A percentile compares a stretch with the other conserved stretches of the same genome.
Evolutionary conservation across 2,113 vertebrate genomes (phyloP).

Genomic region (Thunnus thynnus): DNA sequence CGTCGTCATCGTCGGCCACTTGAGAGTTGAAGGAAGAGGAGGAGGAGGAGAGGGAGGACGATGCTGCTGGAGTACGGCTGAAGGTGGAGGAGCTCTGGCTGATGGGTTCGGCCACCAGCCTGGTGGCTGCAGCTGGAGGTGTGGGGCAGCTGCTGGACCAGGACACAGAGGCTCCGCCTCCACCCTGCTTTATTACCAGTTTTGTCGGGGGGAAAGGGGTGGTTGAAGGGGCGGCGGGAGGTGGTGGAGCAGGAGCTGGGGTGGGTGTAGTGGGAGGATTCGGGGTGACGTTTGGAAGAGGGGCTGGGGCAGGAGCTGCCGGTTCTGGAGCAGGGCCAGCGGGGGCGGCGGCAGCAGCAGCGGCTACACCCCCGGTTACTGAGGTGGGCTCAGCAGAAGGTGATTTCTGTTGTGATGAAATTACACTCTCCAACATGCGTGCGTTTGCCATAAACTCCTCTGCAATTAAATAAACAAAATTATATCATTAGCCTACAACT

Average conservation of each 20-base stretch:
- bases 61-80: constrained; percentile 54
- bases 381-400: constrained; percentile 46
- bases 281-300: neutral
- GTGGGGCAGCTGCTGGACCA: constrained; percentile 90
- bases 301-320: constrained; percentile 29
- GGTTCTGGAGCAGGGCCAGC: constrained; percentile 31
- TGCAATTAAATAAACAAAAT: constrained; percentile 73
- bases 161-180: constrained; percentile 89
- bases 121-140: constrained; percentile 45
- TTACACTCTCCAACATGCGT: constrained; percentile 83
- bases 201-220: constrained; percentile 87
- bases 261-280: neutral
- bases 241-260: constrained; percentile 15
- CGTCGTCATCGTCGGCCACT: constrained; percentile 85
- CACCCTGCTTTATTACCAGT: constrained; percentile 93
- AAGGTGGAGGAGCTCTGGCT: constrained; percentile 62
- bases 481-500: neutral
- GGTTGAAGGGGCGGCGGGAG: constrained; percentile 29
- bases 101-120: constrained; percentile 46
- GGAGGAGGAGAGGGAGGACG: constrained; percentile 47
- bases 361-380: constrained; percentile 29
- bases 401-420: constrained; percentile 64
- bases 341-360: constrained; percentile 3
- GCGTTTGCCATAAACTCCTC: constrained; percentile 92
- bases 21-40: constrained; percentile 62